These are phyloP conservation scores for Ophiothrix spiculata DNA, from an alignment of 35 echinoderm and acorn worm species.

Conservation along the genomic window DNA sequence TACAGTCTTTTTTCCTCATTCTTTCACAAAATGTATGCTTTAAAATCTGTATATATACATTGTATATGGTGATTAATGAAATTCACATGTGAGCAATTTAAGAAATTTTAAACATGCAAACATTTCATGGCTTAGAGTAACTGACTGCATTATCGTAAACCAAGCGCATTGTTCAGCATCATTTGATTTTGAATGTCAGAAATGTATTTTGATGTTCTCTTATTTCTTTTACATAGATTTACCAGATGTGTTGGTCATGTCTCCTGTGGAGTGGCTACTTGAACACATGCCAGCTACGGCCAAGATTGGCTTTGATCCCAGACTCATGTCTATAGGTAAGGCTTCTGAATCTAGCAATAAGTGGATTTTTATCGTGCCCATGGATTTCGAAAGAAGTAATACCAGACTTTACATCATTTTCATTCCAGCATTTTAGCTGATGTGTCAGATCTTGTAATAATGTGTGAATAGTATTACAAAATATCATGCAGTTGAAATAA, in stretches of 20 bases:
- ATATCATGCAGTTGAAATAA: too few relatives aligned
- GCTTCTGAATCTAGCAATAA: too few relatives aligned
- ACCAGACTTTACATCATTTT: too few relatives aligned
- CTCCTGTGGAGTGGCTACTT: conserved; percentile 15
- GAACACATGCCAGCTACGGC: neutral
- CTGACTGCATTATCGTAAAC: neutral
- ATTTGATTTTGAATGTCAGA: neutral
- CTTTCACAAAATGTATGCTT: too few relatives aligned
- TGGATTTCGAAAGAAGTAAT: too few relatives aligned
- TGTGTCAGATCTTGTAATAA: too few relatives aligned
- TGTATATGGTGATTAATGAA: neutral
- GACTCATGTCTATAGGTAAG: conserved; percentile 25
- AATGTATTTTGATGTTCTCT: neutral
- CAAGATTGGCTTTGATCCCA: conserved; percentile 8
- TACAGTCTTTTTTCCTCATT: too few relatives aligned
- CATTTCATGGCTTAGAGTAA: neutral
- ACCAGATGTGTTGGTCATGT: neutral
- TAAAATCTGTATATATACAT: too few relatives aligned
- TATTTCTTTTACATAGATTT: neutral
- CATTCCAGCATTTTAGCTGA: too few relatives aligned
- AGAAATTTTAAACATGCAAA: neutral
- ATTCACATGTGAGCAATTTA: neutral
- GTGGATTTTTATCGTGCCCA: too few relatives aligned
- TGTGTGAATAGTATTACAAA: too few relatives aligned
- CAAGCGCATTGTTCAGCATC: neutral